Evolutionary conservation across 2,797 vertebrate species (phyloP), one percentile per base, ranked within the genome.

Genomic region (Diplodus puntazzo): DNA sequence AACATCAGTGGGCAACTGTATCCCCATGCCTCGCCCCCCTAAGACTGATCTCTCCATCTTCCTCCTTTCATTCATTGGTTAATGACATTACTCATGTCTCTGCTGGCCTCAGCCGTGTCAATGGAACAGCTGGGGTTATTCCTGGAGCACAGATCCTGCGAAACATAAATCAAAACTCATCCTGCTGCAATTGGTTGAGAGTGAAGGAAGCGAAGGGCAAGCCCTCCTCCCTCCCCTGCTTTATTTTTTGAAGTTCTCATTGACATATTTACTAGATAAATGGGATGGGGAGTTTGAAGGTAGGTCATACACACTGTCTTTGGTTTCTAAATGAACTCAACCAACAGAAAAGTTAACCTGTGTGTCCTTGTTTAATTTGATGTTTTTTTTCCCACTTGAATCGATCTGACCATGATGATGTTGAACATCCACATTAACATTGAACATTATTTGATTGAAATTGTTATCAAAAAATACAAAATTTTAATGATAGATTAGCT

Each of bases 51-150:
- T 49, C 71, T 75, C 84, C 69, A 76, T 87, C 79, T 80, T 70
- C 66, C 27, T 71, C 69, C 85, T 72, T 87, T 82, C 77, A 90
- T 89, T 90, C 83, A 86, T 64, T 75, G 82, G 77, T 78, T 92
- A 90, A 94, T 90, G 81, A 79, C 78, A 89, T 93, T 84, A 90
- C 80, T 79, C 71, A 45, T 81, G 69, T 68, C 84, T 81, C 79
- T 77, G 53, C 50, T 69, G 84, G 79, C 70, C 82, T 77, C 81
- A 42, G 72, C 75, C 14, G 81, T 81, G 79, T 88, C 77, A 69
- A 14, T 69, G 74, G 79, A 91, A 79, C 90, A 90, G 88, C 88
- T 90, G 87, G 87, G 73, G 69, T 73, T 87, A 82, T 87, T 92
- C 84, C 73, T 87, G 77, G 81, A 89, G 83, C 71, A 66, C 70